These are phyloP conservation scores for Berghia stephanieae DNA, from an alignment of 1,140 invertebrate species.

Conservation along the genomic window DNA sequence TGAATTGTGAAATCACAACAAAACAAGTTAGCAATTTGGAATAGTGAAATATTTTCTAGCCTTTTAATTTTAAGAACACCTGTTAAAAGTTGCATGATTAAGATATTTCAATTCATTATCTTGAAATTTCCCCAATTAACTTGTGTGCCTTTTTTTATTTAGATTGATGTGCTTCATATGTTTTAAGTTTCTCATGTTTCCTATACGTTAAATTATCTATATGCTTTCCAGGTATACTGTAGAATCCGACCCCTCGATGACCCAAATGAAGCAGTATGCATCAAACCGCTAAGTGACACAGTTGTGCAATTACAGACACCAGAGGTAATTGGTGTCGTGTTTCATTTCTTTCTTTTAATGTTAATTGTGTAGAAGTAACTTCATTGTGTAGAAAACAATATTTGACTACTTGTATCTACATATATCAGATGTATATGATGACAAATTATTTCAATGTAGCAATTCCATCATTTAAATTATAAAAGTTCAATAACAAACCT, in stretches of 20 bases:
- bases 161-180: too few species aligned
- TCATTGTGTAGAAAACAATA: not conserved
- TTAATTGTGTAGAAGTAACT: not conserved
- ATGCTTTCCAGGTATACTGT: constrained; percentile 86
- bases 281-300: constrained; percentile 78
- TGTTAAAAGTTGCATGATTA: too few species aligned
- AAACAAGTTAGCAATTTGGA: too few species aligned
- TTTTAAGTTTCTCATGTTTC: too few species aligned
- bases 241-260: constrained; percentile 80
- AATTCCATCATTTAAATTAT: not conserved
- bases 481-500: too few species aligned
- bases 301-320: constrained; percentile 72
- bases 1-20: too few species aligned
- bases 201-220: too few species aligned
- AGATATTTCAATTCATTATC: too few species aligned
- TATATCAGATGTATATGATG: not conserved
- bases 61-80: too few species aligned
- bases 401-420: not conserved
- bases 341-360: not conserved
- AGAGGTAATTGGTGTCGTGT: constrained; percentile 45
- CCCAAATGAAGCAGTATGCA: constrained; percentile 74
- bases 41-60: too few species aligned
- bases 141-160: too few species aligned
- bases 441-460: not conserved
- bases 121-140: too few species aligned